Conservation (phyloP, 2,797 vertebrate genomes). For the Borostomias antarcticus region DNA sequence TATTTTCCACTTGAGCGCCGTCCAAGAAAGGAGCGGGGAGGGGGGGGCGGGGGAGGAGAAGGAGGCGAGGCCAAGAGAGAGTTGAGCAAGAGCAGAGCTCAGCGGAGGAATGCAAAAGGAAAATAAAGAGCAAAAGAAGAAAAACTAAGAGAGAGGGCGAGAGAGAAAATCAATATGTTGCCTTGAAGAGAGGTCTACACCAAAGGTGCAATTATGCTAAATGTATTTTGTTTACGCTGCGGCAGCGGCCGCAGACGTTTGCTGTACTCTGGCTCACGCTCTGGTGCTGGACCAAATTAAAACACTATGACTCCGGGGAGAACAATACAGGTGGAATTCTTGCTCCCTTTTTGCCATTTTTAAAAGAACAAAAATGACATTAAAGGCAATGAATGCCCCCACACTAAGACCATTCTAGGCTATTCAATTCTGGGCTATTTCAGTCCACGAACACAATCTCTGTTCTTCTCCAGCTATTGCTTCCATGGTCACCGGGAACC, state of each 20-base stretch:
- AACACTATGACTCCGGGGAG: conserved; percentile 61
- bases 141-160: conserved; percentile 64
- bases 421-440: conserved; percentile 33
- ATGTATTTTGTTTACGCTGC: conserved; percentile 74
- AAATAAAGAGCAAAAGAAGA: conserved; percentile 67
- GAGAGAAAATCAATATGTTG: conserved; percentile 77
- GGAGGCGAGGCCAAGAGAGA: conserved; percentile 34
- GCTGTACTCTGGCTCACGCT: conserved; percentile 33
- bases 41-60: no score
- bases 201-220: conserved; percentile 80
- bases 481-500: conserved; percentile 7
- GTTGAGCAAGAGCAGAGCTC: conserved; percentile 17
- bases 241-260: conserved; percentile 58
- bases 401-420: conserved; percentile 38
- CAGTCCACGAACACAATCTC: conserved; percentile 28
- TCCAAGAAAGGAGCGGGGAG: conserved; percentile 47
- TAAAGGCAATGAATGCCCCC: conserved; percentile 41
- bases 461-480: neutral
- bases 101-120: conserved; percentile 65
- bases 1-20: conserved; percentile 64
- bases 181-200: conserved; percentile 68
- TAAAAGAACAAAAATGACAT: conserved; percentile 43
- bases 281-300: conserved; percentile 57
- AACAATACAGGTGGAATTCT: conserved; percentile 50
- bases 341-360: conserved; percentile 37